Conservation (phyloP, 2,113 vertebrate genomes). For the Chamaetylas fuelleborni region DNA sequence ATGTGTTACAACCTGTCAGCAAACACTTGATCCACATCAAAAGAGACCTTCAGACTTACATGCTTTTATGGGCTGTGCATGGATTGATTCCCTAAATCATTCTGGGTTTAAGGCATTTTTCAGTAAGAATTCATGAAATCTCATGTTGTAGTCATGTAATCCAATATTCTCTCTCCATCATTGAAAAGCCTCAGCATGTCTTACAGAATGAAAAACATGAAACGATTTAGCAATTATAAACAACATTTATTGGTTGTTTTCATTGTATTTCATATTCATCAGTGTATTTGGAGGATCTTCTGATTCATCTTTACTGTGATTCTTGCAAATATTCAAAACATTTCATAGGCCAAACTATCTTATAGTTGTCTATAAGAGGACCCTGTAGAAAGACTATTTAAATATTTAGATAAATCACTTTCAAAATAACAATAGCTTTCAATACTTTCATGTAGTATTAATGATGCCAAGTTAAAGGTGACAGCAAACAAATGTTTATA, state of each 20-base stretch:
- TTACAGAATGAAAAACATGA: not conserved
- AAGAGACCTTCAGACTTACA: not conserved
- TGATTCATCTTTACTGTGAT: not conserved
- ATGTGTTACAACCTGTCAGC: not conserved
- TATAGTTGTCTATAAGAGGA: not conserved
- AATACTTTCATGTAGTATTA: not conserved
- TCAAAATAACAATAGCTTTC: not conserved
- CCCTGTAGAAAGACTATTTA: not conserved
- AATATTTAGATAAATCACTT: not conserved
- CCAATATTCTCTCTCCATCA: not conserved
- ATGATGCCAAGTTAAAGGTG: not conserved
- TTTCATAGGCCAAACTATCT: not conserved
- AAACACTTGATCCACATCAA: not conserved
- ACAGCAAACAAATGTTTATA: not conserved
- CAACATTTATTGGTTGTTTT: not conserved
- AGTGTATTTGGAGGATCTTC: not conserved
- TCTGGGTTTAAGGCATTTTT: not conserved
- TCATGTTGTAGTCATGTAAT: not conserved
- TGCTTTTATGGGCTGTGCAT: not conserved
- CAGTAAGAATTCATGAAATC: not conserved
- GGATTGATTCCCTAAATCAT: not conserved
- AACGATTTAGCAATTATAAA: not conserved
- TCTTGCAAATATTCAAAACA: not conserved
- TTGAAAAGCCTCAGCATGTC: not conserved
- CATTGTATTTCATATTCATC: not conserved